Evolutionary conservation across 2,113 vertebrate genomes (phyloP).

Genomic region (Heliornis fulica): DNA sequence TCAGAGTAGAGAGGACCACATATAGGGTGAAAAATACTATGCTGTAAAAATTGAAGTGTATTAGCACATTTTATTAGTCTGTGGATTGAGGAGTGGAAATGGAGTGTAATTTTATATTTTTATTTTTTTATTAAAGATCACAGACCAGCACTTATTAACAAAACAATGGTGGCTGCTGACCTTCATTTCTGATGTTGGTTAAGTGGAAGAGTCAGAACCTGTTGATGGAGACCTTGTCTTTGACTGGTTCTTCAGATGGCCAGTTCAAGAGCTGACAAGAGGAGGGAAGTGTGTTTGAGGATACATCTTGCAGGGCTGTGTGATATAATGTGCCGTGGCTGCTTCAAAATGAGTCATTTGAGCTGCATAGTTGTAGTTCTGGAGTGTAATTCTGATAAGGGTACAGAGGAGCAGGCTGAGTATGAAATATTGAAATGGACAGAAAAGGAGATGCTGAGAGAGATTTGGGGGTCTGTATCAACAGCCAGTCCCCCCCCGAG

Average conservation of each 20-base stretch:
- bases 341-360: neutral
- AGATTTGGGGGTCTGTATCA: too few species aligned
- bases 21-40: neutral
- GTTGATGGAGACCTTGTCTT: neutral
- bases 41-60: neutral
- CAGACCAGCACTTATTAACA: neutral
- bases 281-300: neutral
- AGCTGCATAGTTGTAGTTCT: neutral
- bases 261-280: fast-evolving
- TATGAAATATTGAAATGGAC: neutral
- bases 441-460: neutral
- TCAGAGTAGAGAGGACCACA: neutral
- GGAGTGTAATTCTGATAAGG: neutral
- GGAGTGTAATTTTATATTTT: neutral
- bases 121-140: neutral
- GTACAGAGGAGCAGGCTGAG: neutral
- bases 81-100: neutral
- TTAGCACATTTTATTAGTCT: neutral
- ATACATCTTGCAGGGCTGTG: neutral
- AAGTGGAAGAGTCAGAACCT: neutral
- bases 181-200: neutral
- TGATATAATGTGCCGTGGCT: neutral
- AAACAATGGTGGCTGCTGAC: neutral
- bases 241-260: neutral
- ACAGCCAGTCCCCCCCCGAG: too few species aligned